Evolutionary conservation across 2,113 vertebrate species (phyloP), one percentile per base, ranked within the genome.

Genomic region (Lepus americanus): DNA sequence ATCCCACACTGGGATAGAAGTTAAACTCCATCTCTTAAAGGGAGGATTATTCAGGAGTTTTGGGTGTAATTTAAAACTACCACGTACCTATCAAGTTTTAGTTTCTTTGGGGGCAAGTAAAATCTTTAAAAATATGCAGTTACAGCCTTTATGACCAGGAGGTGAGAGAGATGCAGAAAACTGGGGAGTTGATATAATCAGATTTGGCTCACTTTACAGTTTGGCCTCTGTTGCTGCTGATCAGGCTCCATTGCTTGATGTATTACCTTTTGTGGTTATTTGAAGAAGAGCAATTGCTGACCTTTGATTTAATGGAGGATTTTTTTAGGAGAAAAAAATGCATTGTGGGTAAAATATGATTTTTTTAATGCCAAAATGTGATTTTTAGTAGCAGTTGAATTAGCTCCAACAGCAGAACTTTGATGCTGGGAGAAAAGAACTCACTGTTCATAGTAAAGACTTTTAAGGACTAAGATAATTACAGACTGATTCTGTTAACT

Each of bases 361-460:
- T 59, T 59, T 59, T 59, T 59, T 59, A 19, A 59, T 59, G 19
- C 13, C 12, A 95, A 88, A 93, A 73, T 49, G 44, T 39, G 14
- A 66, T 90, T 90, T 90, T 83, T 86, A 67, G 20, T 87, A 81
- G 39, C 61, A 55, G 88, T 84, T 29, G 17, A 87, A 63, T 82
- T 94, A 91, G 16, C 39, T 94, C 23, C 51, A 69, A 51, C 59
- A 74, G 12, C 72, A 90, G 89, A 90, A 82, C 49, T 86, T 49
- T 83, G 64, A 53, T 90, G 9, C 17, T 95, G 9, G 23, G 77
- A 64, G 53, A n/a, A 90, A 76, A 25, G 36, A 76, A 64, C n/a
- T 87, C 6, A 25, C 29, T 95, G 92, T 95, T 90, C n/a, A 8
- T 44, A 82, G 29, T 55, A 76, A 90, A 63, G n/a, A 94, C 70